Evolutionary conservation across 2,888 invertebrate genomes (phyloP), one percentile per base, ranked within the genome.

Genomic region (Oxyteleia sp.): DNA sequence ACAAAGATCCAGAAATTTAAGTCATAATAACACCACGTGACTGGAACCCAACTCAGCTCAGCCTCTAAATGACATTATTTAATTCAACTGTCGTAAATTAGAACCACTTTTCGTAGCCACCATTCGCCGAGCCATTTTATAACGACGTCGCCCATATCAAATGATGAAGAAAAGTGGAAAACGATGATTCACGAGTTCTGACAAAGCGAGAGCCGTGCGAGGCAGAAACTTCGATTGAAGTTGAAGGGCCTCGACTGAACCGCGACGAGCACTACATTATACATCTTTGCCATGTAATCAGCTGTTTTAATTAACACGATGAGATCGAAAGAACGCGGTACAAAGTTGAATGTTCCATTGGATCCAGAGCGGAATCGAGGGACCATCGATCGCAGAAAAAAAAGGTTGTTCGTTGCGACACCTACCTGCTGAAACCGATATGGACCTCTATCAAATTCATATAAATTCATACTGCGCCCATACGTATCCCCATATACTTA

Each of bases 111-210:
- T 15, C n/a, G 38, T 75, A n/a, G n/a, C 57, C 49, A 43, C 57
- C 43, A 49, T 29, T 57, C 55, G 47, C 16, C 4, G 45, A 15
- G 71, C 45, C 64, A 79, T 71, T 66, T 64, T 13, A 23, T 41
- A 38, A 51, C 11, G 29, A 26, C 43, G 23, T 15, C 47, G 51
- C 38, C 43, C 59, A 43, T 45, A 41, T 57, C 13, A 53, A 68
- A 81, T 61, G 55, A 51, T 47, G 61, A 59, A 74, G 74, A 68
- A 81, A 81, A 81, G 66, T 74, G 80, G 61, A 43, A 32, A 51
- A 20, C 20, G 11, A 68, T 29, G 61, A 68, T 53, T 61, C 32
- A 18, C 23, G 45, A 57, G 23, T 41, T 32, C 35, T 45, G 53
- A 68, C 55, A 53, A 61, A 47, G 49, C 38, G 11, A 26, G 29